phyloP scores from a whole-genome alignment of 1,140 invertebrate genomes.

The Meloidogyne hapla region DNA sequence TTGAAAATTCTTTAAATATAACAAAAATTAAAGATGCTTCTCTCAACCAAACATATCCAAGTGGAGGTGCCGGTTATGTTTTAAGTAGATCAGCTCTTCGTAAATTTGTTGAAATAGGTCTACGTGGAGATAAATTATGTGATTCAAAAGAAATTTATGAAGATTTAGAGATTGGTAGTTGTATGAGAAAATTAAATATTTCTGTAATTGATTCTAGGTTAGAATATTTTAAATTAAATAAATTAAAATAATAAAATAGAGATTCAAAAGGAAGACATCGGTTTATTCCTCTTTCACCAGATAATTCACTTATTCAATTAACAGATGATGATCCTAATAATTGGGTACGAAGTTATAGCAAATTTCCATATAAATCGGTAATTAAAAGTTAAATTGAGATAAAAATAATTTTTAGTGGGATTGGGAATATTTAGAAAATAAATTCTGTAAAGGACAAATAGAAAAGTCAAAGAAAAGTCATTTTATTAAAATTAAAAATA shows the following conservation, averaged over 20 bases:
- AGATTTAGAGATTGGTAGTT: constrained; percentile 86
- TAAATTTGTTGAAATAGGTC: constrained; percentile 65
- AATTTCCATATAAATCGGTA: constrained; percentile 80
- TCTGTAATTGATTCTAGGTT: constrained; percentile 80
- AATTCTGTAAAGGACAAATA: too few relatives aligned
- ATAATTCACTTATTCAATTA: constrained; percentile 75
- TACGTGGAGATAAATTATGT: constrained; percentile 73
- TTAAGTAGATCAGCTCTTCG: constrained; percentile 11
- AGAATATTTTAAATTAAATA: constrained; percentile 54
- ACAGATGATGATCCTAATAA: constrained; percentile 71
- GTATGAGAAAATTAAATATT: constrained; percentile 79
- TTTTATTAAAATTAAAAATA: too few relatives aligned
- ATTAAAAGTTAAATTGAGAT: too few relatives aligned
- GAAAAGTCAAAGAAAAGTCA: too few relatives aligned
- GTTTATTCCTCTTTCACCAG: constrained; percentile 86
- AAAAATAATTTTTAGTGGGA: background rate
- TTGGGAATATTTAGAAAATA: too few relatives aligned
- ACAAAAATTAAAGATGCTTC: background rate
- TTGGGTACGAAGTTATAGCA: constrained; percentile 76
- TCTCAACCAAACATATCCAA: constrained; percentile 6
- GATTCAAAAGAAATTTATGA: constrained; percentile 76
- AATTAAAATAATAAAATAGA: background rate
- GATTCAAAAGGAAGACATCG: constrained; percentile 73
- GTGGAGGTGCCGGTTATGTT: constrained; percentile 27
- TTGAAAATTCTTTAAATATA: constrained; percentile 77